Conservation (phyloP, 2,888 invertebrate species). For the Tipula vernalis region DNA sequence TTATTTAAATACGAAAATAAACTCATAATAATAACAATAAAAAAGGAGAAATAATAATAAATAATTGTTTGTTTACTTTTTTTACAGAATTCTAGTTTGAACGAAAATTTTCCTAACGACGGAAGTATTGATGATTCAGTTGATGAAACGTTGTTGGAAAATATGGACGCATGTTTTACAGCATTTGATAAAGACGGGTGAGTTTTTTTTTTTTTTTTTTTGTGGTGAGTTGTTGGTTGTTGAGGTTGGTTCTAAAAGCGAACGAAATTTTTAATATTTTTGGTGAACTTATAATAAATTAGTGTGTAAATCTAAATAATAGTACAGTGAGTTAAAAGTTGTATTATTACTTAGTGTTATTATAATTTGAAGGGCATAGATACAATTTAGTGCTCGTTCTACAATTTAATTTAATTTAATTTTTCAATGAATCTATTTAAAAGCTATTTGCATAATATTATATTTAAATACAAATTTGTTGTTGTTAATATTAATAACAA, state of each 20-base stretch:
- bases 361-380: neutral
- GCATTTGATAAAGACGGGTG: slow-evolving; percentile 85
- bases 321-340: neutral
- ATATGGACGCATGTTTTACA: slow-evolving; percentile 84
- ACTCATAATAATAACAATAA: neutral
- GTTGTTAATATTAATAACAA: neutral
- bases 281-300: neutral
- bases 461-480: neutral
- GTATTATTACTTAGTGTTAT: neutral
- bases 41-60: neutral
- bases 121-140: slow-evolving; percentile 25
- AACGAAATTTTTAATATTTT: neutral
- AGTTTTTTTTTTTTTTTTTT: slow-evolving; percentile 28
- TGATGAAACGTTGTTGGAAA: slow-evolving; percentile 44
- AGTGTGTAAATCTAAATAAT: neutral
- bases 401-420: neutral
- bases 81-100: neutral
- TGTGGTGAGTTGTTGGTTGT: too few species aligned
- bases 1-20: neutral
- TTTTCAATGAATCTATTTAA: neutral
- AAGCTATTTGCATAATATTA: neutral
- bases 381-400: neutral
- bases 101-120: neutral
- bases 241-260: neutral
- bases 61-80: neutral